Conservation (phyloP, 2,797 vertebrate genomes). For the Pachyuromys duprasi region DNA sequence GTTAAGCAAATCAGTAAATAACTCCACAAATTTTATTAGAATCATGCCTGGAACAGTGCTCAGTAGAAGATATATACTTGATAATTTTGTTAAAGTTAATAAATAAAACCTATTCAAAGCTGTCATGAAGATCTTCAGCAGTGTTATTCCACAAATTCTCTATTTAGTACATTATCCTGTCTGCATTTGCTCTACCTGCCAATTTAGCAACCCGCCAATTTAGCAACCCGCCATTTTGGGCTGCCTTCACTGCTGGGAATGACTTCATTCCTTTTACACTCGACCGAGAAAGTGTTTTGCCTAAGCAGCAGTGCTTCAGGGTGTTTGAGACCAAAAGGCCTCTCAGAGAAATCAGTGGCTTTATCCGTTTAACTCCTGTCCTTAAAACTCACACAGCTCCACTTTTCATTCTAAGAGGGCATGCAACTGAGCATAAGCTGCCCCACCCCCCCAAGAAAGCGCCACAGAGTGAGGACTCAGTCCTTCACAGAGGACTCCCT, state of each 20-base stretch:
- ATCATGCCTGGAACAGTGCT: not conserved
- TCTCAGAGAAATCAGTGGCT: not conserved
- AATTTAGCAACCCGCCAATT: constrained; percentile 10
- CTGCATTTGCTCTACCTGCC: not conserved
- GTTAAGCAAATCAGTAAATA: not conserved
- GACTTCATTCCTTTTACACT: not conserved
- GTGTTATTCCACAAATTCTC: not conserved
- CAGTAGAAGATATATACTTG: not conserved
- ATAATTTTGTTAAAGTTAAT: constrained; percentile 28
- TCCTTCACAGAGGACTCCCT: no score
- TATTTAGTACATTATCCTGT: not conserved
- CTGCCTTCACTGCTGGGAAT: not conserved
- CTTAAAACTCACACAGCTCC: not conserved
- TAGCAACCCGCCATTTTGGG: not conserved
- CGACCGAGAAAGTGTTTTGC: constrained; percentile 44
- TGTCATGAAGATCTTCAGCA: not conserved
- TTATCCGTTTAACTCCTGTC: not conserved
- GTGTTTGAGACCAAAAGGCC: not conserved
- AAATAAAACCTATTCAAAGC: constrained; percentile 22
- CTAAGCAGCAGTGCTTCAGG: constrained; percentile 21
- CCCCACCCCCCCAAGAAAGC: not conserved
- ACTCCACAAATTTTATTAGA: constrained; percentile 36
- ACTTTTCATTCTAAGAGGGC: not conserved
- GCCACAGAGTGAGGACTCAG: not conserved
- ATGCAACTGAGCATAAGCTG: not conserved